phyloP scores from a whole-genome alignment of 2,888 invertebrate species.

The Apotomis turbidana region DNA sequence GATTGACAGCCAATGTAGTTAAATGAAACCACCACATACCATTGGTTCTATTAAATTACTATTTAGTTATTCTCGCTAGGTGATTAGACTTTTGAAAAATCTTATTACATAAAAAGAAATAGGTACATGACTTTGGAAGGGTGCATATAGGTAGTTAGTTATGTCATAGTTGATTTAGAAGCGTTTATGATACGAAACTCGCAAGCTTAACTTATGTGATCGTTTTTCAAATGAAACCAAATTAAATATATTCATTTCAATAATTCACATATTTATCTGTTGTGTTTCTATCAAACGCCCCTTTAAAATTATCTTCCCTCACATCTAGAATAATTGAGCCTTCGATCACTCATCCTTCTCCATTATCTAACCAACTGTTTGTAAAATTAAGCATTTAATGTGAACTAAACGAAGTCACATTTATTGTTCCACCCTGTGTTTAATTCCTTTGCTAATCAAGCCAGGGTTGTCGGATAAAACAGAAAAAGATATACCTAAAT shows the following conservation, averaged over 20 bases:
- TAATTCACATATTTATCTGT: conserved; percentile 1
- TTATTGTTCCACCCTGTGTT: conserved; percentile 34
- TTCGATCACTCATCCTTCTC: conserved; percentile 28
- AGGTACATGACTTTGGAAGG: too few relatives aligned
- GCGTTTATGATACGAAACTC: too few relatives aligned
- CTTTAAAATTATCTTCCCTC: conserved; percentile 21
- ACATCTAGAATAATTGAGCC: conserved; percentile 16
- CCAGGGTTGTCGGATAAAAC: neutral
- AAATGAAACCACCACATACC: too few relatives aligned
- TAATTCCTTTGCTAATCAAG: conserved; percentile 35
- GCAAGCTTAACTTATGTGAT: neutral
- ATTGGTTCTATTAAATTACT: neutral
- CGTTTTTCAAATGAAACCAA: neutral
- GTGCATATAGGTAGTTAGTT: too few relatives aligned
- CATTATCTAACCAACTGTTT: conserved; percentile 36
- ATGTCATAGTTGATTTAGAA: too few relatives aligned
- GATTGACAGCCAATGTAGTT: neutral
- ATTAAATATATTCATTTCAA: conserved; percentile 1
- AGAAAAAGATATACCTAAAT: too few relatives aligned
- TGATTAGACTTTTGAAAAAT: too few relatives aligned
- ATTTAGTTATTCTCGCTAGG: too few relatives aligned
- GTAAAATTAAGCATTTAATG: conserved; percentile 35
- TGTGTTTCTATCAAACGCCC: neutral
- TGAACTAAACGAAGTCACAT: conserved; percentile 34
- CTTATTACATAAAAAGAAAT: too few relatives aligned